Conservation (phyloP, 1,140 invertebrate species). For the Scaptomyza montana region DNA sequence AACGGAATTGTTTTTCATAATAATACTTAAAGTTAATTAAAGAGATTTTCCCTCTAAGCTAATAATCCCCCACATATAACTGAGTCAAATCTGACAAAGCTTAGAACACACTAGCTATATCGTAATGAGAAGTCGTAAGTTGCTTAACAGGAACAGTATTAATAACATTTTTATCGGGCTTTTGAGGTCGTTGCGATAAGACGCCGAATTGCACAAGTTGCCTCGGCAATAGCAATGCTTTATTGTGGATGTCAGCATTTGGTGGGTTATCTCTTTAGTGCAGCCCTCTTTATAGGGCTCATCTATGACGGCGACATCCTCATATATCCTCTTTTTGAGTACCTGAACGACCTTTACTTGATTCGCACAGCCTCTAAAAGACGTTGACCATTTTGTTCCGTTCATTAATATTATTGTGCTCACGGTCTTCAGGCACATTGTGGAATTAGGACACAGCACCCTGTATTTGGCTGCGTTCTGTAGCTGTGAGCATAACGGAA, state of each 20-base stretch:
- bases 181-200: constrained; percentile 12
- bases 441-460: constrained; percentile 43
- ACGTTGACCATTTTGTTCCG: constrained; percentile 18
- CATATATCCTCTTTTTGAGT: not conserved
- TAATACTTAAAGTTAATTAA: constrained; percentile 9
- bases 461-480: constrained; percentile 9
- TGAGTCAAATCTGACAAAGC: constrained; percentile 21
- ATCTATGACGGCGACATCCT: not conserved
- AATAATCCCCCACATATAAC: not conserved
- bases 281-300: constrained; percentile 42
- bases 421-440: constrained; percentile 43
- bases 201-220: constrained; percentile 46
- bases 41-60: constrained; percentile 14
- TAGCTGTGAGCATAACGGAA: constrained; percentile 19
- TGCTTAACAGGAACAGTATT: constrained; percentile 13
- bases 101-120: not conserved
- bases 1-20: constrained; percentile 25
- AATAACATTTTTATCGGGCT: not conserved
- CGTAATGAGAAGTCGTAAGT: constrained; percentile 10
- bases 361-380: constrained; percentile 33
- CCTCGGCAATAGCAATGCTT: constrained; percentile 44
- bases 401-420: not conserved
- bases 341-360: constrained; percentile 5
- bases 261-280: not conserved
- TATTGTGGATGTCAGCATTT: not conserved